Conservation (phyloP, 2,113 vertebrate species). For the Illadopsis cleaveri region DNA sequence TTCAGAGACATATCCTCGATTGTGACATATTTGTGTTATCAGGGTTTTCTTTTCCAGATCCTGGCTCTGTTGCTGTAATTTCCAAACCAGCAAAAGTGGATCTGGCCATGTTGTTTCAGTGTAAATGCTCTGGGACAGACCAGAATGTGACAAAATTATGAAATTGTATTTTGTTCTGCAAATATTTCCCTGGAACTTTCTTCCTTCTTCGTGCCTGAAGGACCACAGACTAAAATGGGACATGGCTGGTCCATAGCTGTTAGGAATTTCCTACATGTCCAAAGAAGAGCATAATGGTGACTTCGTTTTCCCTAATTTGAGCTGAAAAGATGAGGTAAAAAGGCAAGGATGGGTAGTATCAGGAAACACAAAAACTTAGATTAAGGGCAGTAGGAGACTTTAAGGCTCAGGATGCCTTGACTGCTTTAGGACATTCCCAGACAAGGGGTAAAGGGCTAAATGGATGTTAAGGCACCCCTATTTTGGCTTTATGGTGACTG, state of each 20-base stretch:
- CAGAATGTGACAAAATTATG: neutral
- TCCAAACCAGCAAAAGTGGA: neutral
- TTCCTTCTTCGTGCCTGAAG: neutral
- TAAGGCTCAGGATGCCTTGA: neutral
- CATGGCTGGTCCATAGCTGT: neutral
- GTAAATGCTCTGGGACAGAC: neutral
- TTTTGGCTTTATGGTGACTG: neutral
- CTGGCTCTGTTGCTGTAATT: neutral
- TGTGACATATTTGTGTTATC: neutral
- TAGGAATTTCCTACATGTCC: rapidly evolving
- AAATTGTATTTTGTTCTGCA: neutral
- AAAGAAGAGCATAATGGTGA: neutral
- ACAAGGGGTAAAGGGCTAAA: neutral
- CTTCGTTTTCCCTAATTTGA: neutral
- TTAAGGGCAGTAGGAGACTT: neutral
- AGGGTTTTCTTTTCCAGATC: neutral
- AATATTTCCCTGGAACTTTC: neutral
- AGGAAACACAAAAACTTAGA: neutral
- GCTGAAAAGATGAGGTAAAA: neutral
- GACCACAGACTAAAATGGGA: neutral
- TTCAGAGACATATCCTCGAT: neutral
- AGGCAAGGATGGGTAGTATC: neutral
- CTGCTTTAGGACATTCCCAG: neutral
- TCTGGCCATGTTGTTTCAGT: neutral
- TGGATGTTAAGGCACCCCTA: neutral